A percentile compares a stretch with the other conserved stretches of the same genome.
Evolutionary conservation across 2,113 vertebrate genomes (phyloP).

Genomic region (Ictalurus furcatus): DNA sequence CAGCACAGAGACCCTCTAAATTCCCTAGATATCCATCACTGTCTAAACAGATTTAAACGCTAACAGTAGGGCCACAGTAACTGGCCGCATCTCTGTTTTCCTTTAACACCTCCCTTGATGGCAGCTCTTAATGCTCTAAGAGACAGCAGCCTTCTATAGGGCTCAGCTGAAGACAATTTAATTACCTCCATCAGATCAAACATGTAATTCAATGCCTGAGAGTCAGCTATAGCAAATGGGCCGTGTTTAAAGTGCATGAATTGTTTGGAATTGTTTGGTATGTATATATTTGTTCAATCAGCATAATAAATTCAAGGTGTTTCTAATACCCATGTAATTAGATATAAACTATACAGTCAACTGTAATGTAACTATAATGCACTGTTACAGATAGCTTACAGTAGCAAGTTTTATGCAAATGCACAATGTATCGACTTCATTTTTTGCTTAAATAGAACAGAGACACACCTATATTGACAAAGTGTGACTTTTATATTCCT

Average conservation of each 20-base stretch:
- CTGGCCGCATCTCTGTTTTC: slow-evolving; percentile 37
- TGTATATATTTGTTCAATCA: not conserved
- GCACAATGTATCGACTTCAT: not conserved
- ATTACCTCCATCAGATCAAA: slow-evolving; percentile 39
- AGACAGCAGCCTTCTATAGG: slow-evolving; percentile 12
- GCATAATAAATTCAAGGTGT: not conserved
- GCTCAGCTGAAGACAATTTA: slow-evolving; percentile 35
- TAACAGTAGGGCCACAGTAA: slow-evolving; percentile 16
- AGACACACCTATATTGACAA: not conserved
- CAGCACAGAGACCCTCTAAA: not conserved
- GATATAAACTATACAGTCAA: not conserved
- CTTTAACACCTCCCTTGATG: slow-evolving; percentile 41
- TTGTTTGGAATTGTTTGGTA: slow-evolving; percentile 10
- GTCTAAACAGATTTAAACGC: slow-evolving; percentile 37
- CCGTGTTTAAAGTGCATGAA: slow-evolving; percentile 24
- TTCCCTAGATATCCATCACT: slow-evolving; percentile 31
- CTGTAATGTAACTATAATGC: not conserved
- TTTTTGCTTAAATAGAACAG: not conserved
- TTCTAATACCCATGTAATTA: not conserved
- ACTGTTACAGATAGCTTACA: not conserved
- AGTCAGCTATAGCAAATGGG: slow-evolving; percentile 21
- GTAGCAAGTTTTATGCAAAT: not conserved
- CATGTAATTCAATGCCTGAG: slow-evolving; percentile 35
- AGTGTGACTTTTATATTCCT: not conserved
- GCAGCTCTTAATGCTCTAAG: slow-evolving; percentile 34